Percentiles rank a stretch among this genome's conserved stretches.
Conservation (phyloP, 2,888 invertebrate species). For the Anoncus sp. region DNA sequence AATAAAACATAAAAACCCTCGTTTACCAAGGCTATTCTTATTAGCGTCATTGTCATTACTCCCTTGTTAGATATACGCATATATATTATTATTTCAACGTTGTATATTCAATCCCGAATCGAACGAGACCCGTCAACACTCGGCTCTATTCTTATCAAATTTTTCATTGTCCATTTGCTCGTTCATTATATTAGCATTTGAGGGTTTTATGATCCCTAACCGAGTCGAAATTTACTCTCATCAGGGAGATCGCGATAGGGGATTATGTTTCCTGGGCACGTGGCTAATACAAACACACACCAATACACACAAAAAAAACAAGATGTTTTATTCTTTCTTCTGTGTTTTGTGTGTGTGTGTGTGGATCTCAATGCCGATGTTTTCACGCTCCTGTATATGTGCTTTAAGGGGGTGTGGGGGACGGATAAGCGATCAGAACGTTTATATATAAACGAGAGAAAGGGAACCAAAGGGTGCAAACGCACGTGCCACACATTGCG, state of each 20-base stretch:
- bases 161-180: constrained; percentile 15
- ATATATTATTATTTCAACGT: constrained; percentile 30
- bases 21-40: constrained; percentile 43
- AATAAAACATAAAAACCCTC: not conserved
- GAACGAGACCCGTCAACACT: constrained; percentile 27
- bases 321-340: constrained; percentile 12
- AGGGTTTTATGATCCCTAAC: constrained; percentile 13
- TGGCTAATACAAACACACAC: constrained; percentile 6
- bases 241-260: constrained; percentile 22
- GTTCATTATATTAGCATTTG: constrained; percentile 20
- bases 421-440: constrained; percentile 26
- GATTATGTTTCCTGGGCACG: constrained; percentile 42
- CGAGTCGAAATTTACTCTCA: constrained; percentile 30
- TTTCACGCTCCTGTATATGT: not conserved
- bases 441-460: constrained; percentile 41
- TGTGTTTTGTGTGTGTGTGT: not conserved
- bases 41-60: constrained; percentile 54
- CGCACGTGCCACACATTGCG: constrained; percentile 33
- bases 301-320: not conserved
- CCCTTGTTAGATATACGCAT: too few relatives aligned
- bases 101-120: constrained; percentile 8
- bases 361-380: constrained; percentile 1
- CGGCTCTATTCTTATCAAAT: constrained; percentile 14
- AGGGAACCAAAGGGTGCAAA: constrained; percentile 22
- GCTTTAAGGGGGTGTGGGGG: not conserved